Evolutionary conservation across 2,113 vertebrate species (phyloP).

Genomic region (Cyphomyrus discorhynchus): DNA sequence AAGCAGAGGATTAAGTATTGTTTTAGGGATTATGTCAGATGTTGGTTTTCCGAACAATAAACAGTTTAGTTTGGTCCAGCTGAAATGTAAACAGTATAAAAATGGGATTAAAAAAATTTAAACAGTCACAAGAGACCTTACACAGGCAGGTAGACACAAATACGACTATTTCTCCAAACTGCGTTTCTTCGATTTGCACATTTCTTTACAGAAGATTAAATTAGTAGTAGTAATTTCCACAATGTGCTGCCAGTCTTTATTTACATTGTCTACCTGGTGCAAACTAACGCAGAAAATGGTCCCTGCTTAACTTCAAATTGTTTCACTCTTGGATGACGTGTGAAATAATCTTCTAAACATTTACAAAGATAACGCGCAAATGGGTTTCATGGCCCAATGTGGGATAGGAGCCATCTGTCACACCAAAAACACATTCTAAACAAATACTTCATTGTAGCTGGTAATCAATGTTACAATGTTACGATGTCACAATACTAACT

Average conservation of each 20-base stretch:
- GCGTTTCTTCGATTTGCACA: background rate
- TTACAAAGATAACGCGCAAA: slow-evolving; percentile 24
- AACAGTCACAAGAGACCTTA: background rate
- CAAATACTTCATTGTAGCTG: background rate
- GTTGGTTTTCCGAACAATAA: background rate
- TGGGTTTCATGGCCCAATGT: background rate
- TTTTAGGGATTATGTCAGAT: background rate
- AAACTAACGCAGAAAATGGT: background rate
- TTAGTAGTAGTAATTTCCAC: background rate
- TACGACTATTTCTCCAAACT: background rate
- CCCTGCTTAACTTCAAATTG: background rate
- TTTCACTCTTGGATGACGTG: background rate
- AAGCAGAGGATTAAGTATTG: background rate
- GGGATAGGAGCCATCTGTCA: background rate
- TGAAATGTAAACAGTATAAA: slow-evolving; percentile 7
- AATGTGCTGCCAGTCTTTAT: background rate
- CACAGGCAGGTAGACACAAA: background rate
- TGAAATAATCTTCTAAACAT: slow-evolving; percentile 29
- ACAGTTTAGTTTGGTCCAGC: slow-evolving; percentile 2
- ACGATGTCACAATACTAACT: background rate
- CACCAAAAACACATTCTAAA: background rate
- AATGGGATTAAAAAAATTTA: background rate
- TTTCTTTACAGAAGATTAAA: background rate
- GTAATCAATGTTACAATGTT: background rate
- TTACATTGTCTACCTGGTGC: background rate